These are phyloP conservation scores for Phaonia tiefii DNA, from an alignment of 2,888 invertebrate genomes.

Conservation along the genomic window DNA sequence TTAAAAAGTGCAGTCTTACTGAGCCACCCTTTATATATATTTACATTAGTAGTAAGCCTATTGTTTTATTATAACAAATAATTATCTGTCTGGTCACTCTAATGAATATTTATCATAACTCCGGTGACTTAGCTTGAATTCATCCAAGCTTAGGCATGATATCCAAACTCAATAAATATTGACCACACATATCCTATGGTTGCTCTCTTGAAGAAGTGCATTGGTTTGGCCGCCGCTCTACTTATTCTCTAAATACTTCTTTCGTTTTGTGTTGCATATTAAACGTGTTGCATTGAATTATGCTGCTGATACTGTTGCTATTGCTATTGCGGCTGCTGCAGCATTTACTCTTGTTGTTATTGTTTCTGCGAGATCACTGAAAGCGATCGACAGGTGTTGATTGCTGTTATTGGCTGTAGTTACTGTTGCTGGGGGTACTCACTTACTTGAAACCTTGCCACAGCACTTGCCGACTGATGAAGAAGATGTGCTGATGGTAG, in stretches of 20 bases:
- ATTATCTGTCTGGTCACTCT: constrained; percentile 62
- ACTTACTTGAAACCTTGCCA: constrained; percentile 34
- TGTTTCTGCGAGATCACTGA: constrained; percentile 10
- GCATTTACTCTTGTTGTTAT: background rate
- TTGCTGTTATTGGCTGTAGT: constrained; percentile 70
- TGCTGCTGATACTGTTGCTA: constrained; percentile 20
- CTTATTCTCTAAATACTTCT: constrained; percentile 61
- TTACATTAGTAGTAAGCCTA: too few species aligned
- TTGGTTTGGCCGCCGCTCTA: constrained; percentile 60
- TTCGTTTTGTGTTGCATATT: constrained; percentile 54
- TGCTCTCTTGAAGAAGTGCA: constrained; percentile 50
- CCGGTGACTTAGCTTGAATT: background rate
- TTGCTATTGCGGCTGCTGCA: constrained; percentile 29
- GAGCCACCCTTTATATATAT: too few species aligned
- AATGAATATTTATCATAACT: constrained; percentile 14
- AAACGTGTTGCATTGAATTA: constrained; percentile 37
- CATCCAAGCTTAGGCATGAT: background rate
- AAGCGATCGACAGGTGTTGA: constrained; percentile 77
- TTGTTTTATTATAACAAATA: too few species aligned
- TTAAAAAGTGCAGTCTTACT: too few species aligned
- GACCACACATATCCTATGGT: constrained; percentile 21
- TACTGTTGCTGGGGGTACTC: constrained; percentile 55
- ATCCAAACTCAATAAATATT: constrained; percentile 20
- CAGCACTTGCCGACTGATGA: constrained; percentile 49
- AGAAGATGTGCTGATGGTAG: background rate